These are phyloP conservation scores for Acronicta leporina DNA, from an alignment of 2,888 invertebrate species.

Conservation along the genomic window DNA sequence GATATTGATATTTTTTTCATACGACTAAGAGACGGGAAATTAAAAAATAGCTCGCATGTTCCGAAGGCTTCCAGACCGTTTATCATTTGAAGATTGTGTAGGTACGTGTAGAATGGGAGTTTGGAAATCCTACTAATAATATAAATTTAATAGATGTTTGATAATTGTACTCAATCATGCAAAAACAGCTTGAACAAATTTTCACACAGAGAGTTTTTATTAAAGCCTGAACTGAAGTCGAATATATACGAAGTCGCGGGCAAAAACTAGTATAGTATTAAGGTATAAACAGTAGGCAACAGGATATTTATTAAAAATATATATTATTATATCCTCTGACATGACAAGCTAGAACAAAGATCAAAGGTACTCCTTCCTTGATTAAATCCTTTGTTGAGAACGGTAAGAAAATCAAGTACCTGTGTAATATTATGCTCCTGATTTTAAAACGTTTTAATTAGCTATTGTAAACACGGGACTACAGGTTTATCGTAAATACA, in stretches of 20 bases:
- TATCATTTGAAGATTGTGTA: not conserved
- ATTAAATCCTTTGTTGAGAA: slow-evolving; percentile 7
- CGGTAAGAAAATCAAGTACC: not conserved
- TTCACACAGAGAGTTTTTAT: too few relatives aligned
- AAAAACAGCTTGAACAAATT: too few relatives aligned
- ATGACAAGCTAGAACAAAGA: slow-evolving; percentile 24
- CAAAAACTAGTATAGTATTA: too few relatives aligned
- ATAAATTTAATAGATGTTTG: too few relatives aligned
- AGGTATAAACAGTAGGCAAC: slow-evolving; percentile 9
- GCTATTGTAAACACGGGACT: slow-evolving; percentile 28
- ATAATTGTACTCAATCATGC: too few relatives aligned
- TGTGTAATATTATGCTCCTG: not conserved
- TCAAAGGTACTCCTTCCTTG: slow-evolving; percentile 21
- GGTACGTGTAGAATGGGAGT: not conserved
- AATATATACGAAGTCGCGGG: too few relatives aligned
- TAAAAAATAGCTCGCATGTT: not conserved
- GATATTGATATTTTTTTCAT: too few relatives aligned
- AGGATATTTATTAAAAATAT: slow-evolving; percentile 1
- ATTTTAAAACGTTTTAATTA: slow-evolving; percentile 31
- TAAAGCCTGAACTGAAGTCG: too few relatives aligned
- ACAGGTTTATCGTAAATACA: slow-evolving; percentile 20
- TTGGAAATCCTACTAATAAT: too few relatives aligned
- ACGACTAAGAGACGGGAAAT: too few relatives aligned
- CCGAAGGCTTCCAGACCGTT: not conserved
- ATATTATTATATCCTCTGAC: slow-evolving; percentile 9